phyloP scores from a whole-genome alignment of 2,797 vertebrate genomes.

The Melanogrammus aeglefinus region DNA sequence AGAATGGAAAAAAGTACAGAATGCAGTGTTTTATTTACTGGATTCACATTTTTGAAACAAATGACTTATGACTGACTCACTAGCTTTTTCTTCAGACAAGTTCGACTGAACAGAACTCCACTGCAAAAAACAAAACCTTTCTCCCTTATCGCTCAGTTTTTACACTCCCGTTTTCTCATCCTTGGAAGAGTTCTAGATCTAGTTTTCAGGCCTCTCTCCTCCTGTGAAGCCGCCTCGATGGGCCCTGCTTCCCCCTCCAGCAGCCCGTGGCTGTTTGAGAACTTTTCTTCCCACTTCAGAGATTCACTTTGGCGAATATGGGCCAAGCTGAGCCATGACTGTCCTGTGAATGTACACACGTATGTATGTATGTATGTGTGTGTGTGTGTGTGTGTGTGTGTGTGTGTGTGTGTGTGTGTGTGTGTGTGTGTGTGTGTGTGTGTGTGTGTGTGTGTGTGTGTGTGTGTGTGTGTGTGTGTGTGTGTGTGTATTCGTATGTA shows the following conservation, averaged over 20 bases:
- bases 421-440: slow-evolving; percentile 12
- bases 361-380: background rate
- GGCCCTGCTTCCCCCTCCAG: slow-evolving; percentile 30
- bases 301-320: slow-evolving; percentile 54
- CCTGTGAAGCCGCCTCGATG: slow-evolving; percentile 38
- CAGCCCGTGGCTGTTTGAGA: slow-evolving; percentile 64
- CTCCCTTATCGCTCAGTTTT: slow-evolving; percentile 12
- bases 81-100: background rate
- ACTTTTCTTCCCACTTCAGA: slow-evolving; percentile 68
- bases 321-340: slow-evolving; percentile 48
- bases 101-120: background rate
- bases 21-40: too few relatives aligned
- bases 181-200: slow-evolving; percentile 59
- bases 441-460: slow-evolving; percentile 12
- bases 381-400: slow-evolving; percentile 10
- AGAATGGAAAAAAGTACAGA: too few relatives aligned
- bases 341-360: slow-evolving; percentile 17
- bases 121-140: background rate
- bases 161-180: slow-evolving; percentile 23
- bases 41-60: slow-evolving; percentile 26
- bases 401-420: slow-evolving; percentile 12
- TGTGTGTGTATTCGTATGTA: slow-evolving; percentile 3
- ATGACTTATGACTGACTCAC: slow-evolving; percentile 49
- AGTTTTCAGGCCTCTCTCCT: slow-evolving; percentile 58
- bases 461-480: slow-evolving; percentile 14